Base-by-base conservation (phyloP, 2,797 vertebrate genomes). In the Remorina albescens region DNA sequence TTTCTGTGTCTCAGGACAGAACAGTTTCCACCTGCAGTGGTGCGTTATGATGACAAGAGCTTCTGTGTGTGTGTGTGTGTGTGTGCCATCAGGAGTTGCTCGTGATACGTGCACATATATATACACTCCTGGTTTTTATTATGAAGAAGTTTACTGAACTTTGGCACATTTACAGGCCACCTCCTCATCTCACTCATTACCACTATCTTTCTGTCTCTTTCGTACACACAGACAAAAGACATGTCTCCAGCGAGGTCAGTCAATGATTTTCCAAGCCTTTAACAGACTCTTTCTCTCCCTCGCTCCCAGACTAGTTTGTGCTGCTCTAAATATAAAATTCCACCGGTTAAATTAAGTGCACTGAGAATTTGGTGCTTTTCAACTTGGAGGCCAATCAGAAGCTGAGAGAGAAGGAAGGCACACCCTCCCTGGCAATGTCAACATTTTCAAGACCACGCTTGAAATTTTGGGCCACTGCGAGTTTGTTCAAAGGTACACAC, bases 271-370 rank as follows among this genome's bases (percentile, higher is more conserved):
- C 60, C 72, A 68, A 74, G 64, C 32, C 51, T 57, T 68, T 71
- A 30, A 23, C 60, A 19, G 16, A 63, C 37, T 61, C 56, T 8
- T 39, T 30, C 37, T 23, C 63, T 69, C 76, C 19, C 58, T 86
- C 51, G 5, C 71, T 82, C 81, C 69, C 74, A 71, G 71, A 78
- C 80, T 64, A 60, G 76, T 84, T 86, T 81, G 73, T 50, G 50
- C 58, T 7, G 32, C 72, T 86, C 87, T 84, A 91, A 91, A 93
- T 93, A 92, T 93, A 91, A 90, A 88, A 92, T 91, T 92, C 90
- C 83, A 19, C 57, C 53, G 19, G 87, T 92, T 91, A 91, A 93
- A 93, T 93, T 83, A 91, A 92, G 92, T 88, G 89, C 78, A 86
- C 87, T 71, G 82, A 89, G 59, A 89, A 88, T 81, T 86, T 50